Conservation (phyloP, 37 sponge, comb jelly and placozoan species). For the Amphimedon queenslandica region DNA sequence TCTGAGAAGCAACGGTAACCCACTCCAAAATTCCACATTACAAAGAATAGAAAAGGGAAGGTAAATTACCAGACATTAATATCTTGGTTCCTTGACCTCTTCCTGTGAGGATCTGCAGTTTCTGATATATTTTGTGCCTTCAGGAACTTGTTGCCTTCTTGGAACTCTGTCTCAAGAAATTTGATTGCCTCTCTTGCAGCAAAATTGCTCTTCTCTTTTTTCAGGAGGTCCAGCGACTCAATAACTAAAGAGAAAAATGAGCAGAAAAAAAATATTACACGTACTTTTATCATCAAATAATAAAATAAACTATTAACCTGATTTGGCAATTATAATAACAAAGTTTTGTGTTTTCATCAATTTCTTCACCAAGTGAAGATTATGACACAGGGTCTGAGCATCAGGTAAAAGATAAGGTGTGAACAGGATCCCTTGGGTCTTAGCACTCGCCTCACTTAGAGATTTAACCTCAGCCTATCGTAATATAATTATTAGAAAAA, state of each 20-base stretch:
- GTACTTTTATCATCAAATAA: neutral
- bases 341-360: conserved; percentile 74
- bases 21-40: too few species aligned
- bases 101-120: conserved; percentile 41
- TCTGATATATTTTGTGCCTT: conserved; percentile 56
- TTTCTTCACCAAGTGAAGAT: conserved; percentile 74
- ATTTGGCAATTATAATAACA: conserved; percentile 66
- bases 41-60: too few species aligned
- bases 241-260: conserved; percentile 39
- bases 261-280: neutral
- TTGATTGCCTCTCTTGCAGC: conserved; percentile 88
- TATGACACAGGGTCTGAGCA: conserved; percentile 69
- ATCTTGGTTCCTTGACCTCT: conserved; percentile 54
- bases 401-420: conserved; percentile 85
- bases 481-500: neutral
- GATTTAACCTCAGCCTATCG: conserved; percentile 57
- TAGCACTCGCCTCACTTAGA: conserved; percentile 22
- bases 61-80: conserved; percentile 62
- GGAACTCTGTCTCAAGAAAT: conserved; percentile 75
- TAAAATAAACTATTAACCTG: conserved; percentile 33
- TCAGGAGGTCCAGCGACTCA: conserved; percentile 74
- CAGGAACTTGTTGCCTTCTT: conserved; percentile 63
- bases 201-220: conserved; percentile 75
- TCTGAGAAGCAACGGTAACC: too few species aligned
- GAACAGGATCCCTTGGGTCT: conserved; percentile 32